Evolutionary conservation across 2,797 vertebrate genomes (phyloP).

Genomic region (Lacerta bilineata): DNA sequence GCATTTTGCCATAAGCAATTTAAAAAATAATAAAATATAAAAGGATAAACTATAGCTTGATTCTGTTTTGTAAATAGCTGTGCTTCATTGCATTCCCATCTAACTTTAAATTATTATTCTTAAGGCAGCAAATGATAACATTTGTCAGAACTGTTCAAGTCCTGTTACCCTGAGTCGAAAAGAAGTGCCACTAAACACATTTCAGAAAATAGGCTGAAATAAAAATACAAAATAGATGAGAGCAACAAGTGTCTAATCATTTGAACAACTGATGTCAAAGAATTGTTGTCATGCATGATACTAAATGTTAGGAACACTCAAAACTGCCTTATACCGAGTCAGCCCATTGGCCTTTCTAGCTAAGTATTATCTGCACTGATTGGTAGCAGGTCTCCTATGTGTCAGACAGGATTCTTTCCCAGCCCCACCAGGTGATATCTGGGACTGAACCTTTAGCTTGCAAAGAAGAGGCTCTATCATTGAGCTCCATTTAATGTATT

Average conservation of each 20-base stretch:
- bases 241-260: not conserved
- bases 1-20: not conserved
- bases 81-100: not conserved
- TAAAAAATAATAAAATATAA: not conserved
- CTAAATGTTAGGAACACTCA: not conserved
- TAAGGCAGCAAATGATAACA: not conserved
- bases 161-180: too few species aligned
- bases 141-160: not conserved
- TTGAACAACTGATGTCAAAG: not conserved
- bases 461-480: too few species aligned
- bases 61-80: not conserved
- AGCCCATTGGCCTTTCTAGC: too few species aligned
- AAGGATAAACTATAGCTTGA: not conserved
- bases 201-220: not conserved
- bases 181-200: not conserved
- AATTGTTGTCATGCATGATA: fast-evolving
- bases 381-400: too few species aligned
- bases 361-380: too few species aligned
- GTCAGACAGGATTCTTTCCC: too few species aligned
- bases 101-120: not conserved
- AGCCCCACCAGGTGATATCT: too few species aligned
- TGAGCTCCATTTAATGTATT: too few species aligned
- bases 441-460: too few species aligned
- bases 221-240: too few species aligned
- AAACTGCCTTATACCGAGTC: too few species aligned